Evolutionary conservation across 1,140 invertebrate species (phyloP), one percentile per base, ranked within the genome.

Genomic region (Tenebrio molitor): DNA sequence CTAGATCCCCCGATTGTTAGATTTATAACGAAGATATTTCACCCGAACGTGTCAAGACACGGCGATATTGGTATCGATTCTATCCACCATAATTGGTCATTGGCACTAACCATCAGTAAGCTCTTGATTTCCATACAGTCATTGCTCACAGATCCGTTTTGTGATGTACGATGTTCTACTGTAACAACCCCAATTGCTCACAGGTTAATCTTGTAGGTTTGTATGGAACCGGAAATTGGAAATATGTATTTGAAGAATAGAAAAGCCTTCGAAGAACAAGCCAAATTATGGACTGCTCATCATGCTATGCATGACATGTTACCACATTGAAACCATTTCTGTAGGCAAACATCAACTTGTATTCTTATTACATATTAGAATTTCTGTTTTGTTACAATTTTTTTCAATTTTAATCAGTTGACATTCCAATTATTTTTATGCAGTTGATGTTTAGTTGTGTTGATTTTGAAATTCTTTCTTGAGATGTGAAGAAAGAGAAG

Each of bases 21-120:
- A 42, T 96, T 97, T 84, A 83, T 96, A 16, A 96, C 95, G 5
- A 94, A 93, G 84, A 95, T 98, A 77, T 90, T 97, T 79, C 96
- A 98, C 85, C 96, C 96, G 1, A 98, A 98, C 84, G 92, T 98
- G 23, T 97, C 95, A 17, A 88, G 96, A 7, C 96, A 98, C 82
- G 96, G 96, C n/a, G 95, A 97, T 85, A 95, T 97, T 70, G 96
- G 96, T 25, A 94, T 97, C 70, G 96, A 97, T 85, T 97, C 94
- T 8, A 95, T 98, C 79, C 93, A 96, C 80, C 94, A 97, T 83
- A 97, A 97, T 84, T 98, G 96, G 96, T 96, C 94, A 29, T 84
- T 97, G 62, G 95, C 95, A 7, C 84, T 98, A 17, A 97, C 96
- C 8, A 93, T 97, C 80, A 92, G 93, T 39, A 97, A 98, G 81